phyloP scores from a whole-genome alignment of 2,797 vertebrate species.

The Nasua narica region DNA sequence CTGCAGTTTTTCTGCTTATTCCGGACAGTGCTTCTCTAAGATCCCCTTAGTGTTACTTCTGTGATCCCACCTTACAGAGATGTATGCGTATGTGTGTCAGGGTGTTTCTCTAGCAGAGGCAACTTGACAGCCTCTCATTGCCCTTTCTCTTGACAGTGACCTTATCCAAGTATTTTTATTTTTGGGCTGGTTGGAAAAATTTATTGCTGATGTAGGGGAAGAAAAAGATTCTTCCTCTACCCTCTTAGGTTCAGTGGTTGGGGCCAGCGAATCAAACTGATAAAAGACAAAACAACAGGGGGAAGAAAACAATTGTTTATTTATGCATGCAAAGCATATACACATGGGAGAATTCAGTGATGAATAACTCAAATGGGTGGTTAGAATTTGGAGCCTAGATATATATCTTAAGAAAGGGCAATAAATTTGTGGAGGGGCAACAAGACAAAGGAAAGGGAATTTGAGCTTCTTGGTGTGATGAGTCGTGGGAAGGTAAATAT shows the following conservation, averaged over 20 bases:
- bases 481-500: background rate
- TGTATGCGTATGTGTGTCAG: fast-evolving
- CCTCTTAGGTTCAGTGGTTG: background rate
- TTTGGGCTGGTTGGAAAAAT: background rate
- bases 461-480: background rate
- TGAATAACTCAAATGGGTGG: background rate
- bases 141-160: background rate
- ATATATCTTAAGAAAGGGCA: background rate
- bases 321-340: background rate
- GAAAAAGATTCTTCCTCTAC: background rate
- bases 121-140: background rate
- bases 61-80: background rate
- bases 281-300: background rate
- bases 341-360: background rate
- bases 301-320: background rate
- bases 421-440: background rate
- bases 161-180: background rate
- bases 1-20: background rate
- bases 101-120: background rate
- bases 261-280: background rate
- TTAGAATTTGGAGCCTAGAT: background rate
- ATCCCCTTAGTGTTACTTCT: background rate
- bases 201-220: background rate
- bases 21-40: background rate
- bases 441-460: background rate